Evolutionary conservation across 2,888 invertebrate genomes (phyloP), one percentile per base, ranked within the genome.

Genomic region (Chrysopilus asiliformis): DNA sequence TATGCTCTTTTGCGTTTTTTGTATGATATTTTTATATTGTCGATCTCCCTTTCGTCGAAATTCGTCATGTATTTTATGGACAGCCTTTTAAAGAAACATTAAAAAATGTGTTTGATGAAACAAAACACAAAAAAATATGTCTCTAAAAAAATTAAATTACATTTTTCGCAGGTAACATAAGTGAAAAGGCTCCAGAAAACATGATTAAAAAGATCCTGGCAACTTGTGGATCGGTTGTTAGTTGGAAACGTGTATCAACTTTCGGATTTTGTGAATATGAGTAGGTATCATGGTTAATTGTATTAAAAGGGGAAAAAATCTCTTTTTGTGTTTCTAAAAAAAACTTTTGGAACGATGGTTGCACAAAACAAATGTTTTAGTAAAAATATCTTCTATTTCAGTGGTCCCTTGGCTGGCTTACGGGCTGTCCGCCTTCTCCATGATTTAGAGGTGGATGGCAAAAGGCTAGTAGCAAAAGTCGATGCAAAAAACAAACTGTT

Each of bases 211-310:
- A 86, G 49, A 79, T 98, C 55, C 68, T 98, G 35, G 78, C 81
- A 55, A 80, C 90, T 36, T 97, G 95, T 68, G 98, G 98, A 4
- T 80, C 82, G 43, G 91, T 98, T 33, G 71, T 89, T 10, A 86
- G 83, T 50, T 99, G 98, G 98, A 97, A 97, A 65, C 74, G 97
- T 41, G 94, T 97, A 13, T 89, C 91, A 58, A 90, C 89, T 2
- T 97, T 97, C 65, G 97, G 97, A 8, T 98, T 97, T 68, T 93
- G 95, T 67, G 97, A 97, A 68, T 90, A 89, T 64, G 89, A 86
- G 46, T 68, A 65, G 51, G 56, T 17, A 5, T 18, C 6, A 4
- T 18, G 7, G 16, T 22, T 22, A n/a, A n/a, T n/a, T 7, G 18
- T 29, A 34, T 12, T 7, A 18, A 5, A 32, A 16, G 6, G 3